phyloP scores from a whole-genome alignment of 2,888 invertebrate species.

The Cosmia trapezina region DNA sequence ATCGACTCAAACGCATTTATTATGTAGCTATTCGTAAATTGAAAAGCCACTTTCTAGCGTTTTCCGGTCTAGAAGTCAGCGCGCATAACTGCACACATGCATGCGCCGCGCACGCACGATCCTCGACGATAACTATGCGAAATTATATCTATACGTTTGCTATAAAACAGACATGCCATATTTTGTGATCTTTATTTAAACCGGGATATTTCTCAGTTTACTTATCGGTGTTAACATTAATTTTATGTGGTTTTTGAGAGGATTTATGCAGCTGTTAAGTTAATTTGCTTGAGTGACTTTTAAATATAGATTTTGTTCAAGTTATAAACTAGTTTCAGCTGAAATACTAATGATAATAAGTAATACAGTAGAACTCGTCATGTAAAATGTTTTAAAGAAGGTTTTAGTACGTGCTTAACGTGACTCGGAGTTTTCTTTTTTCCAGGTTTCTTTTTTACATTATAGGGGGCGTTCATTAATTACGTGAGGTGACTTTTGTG shows the following conservation, averaged over 20 bases:
- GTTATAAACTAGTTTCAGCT: neutral
- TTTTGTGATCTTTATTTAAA: slow-evolving; percentile 53
- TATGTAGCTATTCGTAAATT: slow-evolving; percentile 89
- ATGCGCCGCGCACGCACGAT: slow-evolving; percentile 60
- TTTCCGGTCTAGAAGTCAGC: slow-evolving; percentile 89
- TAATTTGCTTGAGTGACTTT: slow-evolving; percentile 2
- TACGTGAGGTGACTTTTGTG: too few species aligned
- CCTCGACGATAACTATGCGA: slow-evolving; percentile 59
- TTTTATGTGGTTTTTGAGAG: neutral
- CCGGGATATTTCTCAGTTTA: slow-evolving; percentile 26
- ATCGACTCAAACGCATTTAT: slow-evolving; percentile 74
- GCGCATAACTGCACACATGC: slow-evolving; percentile 83
- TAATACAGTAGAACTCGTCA: neutral
- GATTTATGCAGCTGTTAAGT: neutral
- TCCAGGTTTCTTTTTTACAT: too few species aligned
- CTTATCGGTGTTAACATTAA: slow-evolving; percentile 18
- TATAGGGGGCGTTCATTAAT: too few species aligned
- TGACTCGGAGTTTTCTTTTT: too few species aligned
- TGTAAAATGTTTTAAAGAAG: neutral
- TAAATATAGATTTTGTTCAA: neutral
- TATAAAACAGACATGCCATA: slow-evolving; percentile 38
- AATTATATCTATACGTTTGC: slow-evolving; percentile 48
- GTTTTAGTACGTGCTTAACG: too few species aligned
- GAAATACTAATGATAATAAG: neutral
- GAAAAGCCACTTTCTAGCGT: slow-evolving; percentile 90